These are phyloP conservation scores for Dasyurus viverrinus DNA, from an alignment of 2,113 vertebrate species.

Conservation along the genomic window DNA sequence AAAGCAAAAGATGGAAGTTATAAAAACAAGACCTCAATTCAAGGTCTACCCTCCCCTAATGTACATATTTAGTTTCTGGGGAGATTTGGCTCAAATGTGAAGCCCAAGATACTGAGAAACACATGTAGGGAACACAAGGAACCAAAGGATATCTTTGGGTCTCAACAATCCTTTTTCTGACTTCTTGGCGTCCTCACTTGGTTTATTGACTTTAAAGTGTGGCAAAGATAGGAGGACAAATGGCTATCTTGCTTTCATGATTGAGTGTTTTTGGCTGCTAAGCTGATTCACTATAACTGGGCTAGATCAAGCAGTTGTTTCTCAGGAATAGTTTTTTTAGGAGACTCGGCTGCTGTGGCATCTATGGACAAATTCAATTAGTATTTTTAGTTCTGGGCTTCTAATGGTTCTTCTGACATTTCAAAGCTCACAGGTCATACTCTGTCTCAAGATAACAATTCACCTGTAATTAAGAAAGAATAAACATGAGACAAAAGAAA, in stretches of 20 bases:
- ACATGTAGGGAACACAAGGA: neutral
- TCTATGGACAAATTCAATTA: neutral
- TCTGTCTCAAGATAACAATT: neutral
- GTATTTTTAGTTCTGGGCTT: neutral
- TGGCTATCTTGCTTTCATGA: neutral
- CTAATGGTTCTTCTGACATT: neutral
- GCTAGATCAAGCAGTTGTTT: neutral
- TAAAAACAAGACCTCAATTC: neutral
- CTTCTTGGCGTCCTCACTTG: neutral
- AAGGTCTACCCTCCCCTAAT: neutral
- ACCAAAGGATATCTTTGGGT: neutral
- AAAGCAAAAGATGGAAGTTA: neutral
- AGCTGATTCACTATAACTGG: neutral
- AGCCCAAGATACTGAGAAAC: neutral
- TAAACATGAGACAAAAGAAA: neutral
- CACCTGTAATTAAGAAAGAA: neutral
- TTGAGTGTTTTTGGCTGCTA: neutral
- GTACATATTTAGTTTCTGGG: neutral
- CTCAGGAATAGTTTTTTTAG: neutral
- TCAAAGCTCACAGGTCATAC: neutral
- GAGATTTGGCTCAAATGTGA: neutral
- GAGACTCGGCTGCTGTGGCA: neutral
- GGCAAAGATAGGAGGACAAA: neutral
- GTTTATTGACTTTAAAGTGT: neutral
- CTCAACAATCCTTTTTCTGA: neutral